Evolutionary conservation across 2,888 invertebrate genomes (phyloP).

Genomic region (Synergus laeviventris): DNA sequence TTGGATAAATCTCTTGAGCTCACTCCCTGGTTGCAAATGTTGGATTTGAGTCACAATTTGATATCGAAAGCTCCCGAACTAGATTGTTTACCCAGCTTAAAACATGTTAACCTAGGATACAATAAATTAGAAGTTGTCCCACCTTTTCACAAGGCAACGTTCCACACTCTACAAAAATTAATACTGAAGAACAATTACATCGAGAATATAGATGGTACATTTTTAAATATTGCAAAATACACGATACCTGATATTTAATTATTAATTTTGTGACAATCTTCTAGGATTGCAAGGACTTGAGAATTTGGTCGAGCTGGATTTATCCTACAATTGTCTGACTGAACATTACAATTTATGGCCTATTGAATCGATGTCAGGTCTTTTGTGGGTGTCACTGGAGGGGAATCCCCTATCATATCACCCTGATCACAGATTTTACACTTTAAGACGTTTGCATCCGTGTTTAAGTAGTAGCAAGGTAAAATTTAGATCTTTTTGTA

Average conservation of each 20-base stretch:
- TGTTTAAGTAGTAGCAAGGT: slow-evolving; percentile 77
- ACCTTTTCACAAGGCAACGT: slow-evolving; percentile 78
- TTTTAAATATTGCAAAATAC: too few species aligned
- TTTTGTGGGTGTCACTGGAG: slow-evolving; percentile 78
- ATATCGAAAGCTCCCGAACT: slow-evolving; percentile 78
- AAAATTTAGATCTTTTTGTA: slow-evolving; percentile 44
- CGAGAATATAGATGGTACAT: slow-evolving; percentile 78
- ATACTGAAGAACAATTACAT: slow-evolving; percentile 82
- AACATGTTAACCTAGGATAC: slow-evolving; percentile 81
- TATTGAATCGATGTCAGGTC: slow-evolving; percentile 77
- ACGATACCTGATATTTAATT: background rate
- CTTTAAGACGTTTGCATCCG: slow-evolving; percentile 79
- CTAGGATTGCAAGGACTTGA: slow-evolving; percentile 77
- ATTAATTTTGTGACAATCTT: slow-evolving; percentile 6
- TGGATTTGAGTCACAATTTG: slow-evolving; percentile 83
- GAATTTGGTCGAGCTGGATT: slow-evolving; percentile 79
- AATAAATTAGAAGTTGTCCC: slow-evolving; percentile 81
- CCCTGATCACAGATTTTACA: slow-evolving; percentile 79
- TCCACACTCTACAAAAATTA: slow-evolving; percentile 78
- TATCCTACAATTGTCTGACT: slow-evolving; percentile 81
- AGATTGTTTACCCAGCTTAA: slow-evolving; percentile 80
- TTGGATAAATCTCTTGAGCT: slow-evolving; percentile 80
- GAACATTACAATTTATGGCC: slow-evolving; percentile 80
- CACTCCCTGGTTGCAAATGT: slow-evolving; percentile 80
- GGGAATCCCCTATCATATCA: slow-evolving; percentile 82